phyloP scores from a whole-genome alignment of 1,140 invertebrate genomes.

The Brachionus angularis region DNA sequence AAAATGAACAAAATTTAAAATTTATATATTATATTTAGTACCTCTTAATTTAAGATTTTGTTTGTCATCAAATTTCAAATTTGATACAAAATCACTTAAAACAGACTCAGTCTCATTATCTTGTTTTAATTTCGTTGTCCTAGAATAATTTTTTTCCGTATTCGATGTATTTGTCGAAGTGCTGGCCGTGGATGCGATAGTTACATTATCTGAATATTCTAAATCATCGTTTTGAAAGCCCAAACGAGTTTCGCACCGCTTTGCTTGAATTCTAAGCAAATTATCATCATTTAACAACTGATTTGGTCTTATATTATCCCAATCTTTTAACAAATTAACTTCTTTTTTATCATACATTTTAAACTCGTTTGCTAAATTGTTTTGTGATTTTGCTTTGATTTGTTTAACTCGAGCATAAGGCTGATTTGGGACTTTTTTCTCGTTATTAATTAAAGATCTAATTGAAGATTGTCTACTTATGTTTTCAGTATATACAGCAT shows the following conservation, averaged over 20 bases:
- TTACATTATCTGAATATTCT: slow-evolving; percentile 28
- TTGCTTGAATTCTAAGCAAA: too few species aligned
- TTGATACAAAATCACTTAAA: too few species aligned
- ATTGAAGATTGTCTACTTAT: slow-evolving; percentile 19
- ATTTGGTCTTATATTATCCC: neutral
- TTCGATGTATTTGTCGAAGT: slow-evolving; percentile 16
- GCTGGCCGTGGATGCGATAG: neutral
- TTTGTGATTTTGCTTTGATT: slow-evolving; percentile 7
- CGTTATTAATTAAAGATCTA: slow-evolving; percentile 16
- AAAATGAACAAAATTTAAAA: neutral
- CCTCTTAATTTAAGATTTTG: too few species aligned
- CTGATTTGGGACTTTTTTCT: slow-evolving; percentile 26
- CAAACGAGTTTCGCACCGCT: neutral
- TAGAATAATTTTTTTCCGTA: slow-evolving; percentile 1
- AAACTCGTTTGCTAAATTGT: slow-evolving; percentile 10
- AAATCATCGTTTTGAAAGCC: slow-evolving; percentile 24
- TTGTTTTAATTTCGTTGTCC: too few species aligned
- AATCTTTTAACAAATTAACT: slow-evolving; percentile 1
- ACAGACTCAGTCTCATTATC: too few species aligned
- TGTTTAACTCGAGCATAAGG: slow-evolving; percentile 27
- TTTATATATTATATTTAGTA: too few species aligned
- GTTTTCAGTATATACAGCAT: slow-evolving; percentile 9
- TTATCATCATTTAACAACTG: too few species aligned
- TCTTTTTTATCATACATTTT: neutral
- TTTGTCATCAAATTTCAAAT: too few species aligned